These are phyloP conservation scores for Nansenia antarctica DNA, from an alignment of 2,113 vertebrate species.

Conservation along the genomic window DNA sequence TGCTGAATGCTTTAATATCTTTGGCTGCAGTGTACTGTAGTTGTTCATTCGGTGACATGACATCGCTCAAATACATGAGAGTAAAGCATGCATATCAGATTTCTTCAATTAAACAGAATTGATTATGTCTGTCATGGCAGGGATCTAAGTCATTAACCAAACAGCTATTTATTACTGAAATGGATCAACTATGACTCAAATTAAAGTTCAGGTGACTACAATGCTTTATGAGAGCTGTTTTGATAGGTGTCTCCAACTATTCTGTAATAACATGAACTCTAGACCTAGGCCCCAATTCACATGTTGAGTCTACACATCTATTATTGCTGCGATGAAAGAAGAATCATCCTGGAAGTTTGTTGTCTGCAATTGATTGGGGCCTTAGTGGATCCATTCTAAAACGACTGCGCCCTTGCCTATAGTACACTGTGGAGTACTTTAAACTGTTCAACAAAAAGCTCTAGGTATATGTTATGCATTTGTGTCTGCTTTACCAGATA, in stretches of 20 bases:
- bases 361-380: no score
- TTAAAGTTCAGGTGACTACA: not conserved
- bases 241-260: no score
- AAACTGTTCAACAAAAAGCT: not conserved
- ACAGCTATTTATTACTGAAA: no score
- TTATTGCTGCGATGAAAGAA: not conserved
- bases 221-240: not conserved
- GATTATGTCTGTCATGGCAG: not conserved
- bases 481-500: conserved; percentile 29
- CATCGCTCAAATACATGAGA: no score
- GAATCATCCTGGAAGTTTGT: no score
- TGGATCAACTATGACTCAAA: not conserved
- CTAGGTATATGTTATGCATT: conserved; percentile 1
- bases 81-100: no score
- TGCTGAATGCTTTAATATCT: no score
- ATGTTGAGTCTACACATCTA: not conserved
- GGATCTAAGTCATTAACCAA: no score
- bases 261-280: no score
- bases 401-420: not conserved
- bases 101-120: not conserved
- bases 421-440: not conserved
- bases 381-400: not conserved
- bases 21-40: no score
- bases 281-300: not conserved
- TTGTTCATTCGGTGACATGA: no score